Evolutionary conservation across 2,888 invertebrate species (phyloP), one percentile per base, ranked within the genome.

Genomic region (Ochlodes sylvanus): DNA sequence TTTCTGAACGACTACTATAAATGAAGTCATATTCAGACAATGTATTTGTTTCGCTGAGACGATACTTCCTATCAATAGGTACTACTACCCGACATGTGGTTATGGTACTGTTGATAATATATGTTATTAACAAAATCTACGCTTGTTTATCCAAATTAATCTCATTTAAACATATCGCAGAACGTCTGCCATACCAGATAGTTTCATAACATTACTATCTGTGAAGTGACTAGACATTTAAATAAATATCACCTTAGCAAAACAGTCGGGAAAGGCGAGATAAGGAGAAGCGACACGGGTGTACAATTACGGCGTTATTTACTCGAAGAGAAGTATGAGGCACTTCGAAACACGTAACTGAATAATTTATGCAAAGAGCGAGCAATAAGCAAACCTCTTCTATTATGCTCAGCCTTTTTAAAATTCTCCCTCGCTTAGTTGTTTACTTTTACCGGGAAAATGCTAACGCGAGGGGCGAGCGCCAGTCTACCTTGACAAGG

Each of bases 291-390:
- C 41, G 55, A 66, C 58, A 64, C 67, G 55, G 63, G 55, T 66
- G 34, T 61, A 65, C 56, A 68, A 70, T 63, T 67, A 63, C 52
- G 56, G 61, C 52, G 68, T 66, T 65, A 70, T 71, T 70, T 71
- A 69, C 70, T 66, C 61, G 60, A 70, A 71, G 71, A 70, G 70
- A 73, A 73, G 71, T 68, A 67, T 61, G 55, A 61, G 60, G 55
- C 61, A 67, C 67, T 67, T 61, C 44, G 58, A 21, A 61, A 55
- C 55, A 67, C 54, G 61, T 61, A 67, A 61, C 67, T 71, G 71
- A 73, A 73, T 77, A 76, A 75, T 72, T 75, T 75, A 77, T 74
- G 71, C 73, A 70, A 70, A 72, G 71, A 72, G 70, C 72, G 70
- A 72, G 68, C 71, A 69, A 72, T 74, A 73, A 71, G 71, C 71